phyloP scores from a whole-genome alignment of 2,888 invertebrate genomes.

The Ganaspis brasiliensis region DNA sequence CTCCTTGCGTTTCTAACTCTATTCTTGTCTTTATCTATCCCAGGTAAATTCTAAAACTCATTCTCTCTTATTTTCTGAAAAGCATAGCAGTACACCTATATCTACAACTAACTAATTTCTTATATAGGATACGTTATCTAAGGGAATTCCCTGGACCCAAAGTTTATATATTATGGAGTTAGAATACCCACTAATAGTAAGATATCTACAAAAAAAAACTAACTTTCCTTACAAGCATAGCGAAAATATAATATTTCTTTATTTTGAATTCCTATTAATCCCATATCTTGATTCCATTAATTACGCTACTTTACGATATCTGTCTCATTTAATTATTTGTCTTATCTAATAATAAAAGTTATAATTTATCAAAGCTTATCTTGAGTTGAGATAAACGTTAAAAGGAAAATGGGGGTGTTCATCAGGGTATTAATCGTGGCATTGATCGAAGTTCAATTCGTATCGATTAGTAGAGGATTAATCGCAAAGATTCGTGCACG shows the following conservation, averaged over 20 bases:
- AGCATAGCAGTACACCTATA: too few species aligned
- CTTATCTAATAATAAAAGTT: not conserved
- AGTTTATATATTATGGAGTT: too few species aligned
- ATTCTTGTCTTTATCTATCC: too few species aligned
- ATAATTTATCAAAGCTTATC: constrained; percentile 35
- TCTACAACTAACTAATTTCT: too few species aligned
- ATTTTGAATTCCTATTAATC: not conserved
- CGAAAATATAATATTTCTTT: constrained; percentile 11
- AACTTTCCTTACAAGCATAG: too few species aligned
- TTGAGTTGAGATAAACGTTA: constrained; percentile 1
- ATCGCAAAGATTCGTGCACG: constrained; percentile 51
- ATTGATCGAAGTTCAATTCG: constrained; percentile 40
- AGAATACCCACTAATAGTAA: too few species aligned
- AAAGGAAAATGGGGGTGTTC: constrained; percentile 30
- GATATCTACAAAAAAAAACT: too few species aligned
- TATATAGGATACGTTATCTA: too few species aligned
- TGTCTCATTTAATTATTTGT: constrained; percentile 26
- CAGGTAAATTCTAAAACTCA: too few species aligned
- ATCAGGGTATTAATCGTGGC: constrained; percentile 38
- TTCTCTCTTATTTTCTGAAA: too few species aligned
- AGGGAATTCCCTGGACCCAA: too few species aligned
- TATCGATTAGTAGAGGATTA: constrained; percentile 48
- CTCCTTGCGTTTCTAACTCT: too few species aligned
- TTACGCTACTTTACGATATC: not conserved
- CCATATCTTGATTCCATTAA: not conserved